Evolutionary conservation across 2,797 vertebrate genomes (phyloP), one percentile per base, ranked within the genome.

Genomic region (Pangasius macronema): DNA sequence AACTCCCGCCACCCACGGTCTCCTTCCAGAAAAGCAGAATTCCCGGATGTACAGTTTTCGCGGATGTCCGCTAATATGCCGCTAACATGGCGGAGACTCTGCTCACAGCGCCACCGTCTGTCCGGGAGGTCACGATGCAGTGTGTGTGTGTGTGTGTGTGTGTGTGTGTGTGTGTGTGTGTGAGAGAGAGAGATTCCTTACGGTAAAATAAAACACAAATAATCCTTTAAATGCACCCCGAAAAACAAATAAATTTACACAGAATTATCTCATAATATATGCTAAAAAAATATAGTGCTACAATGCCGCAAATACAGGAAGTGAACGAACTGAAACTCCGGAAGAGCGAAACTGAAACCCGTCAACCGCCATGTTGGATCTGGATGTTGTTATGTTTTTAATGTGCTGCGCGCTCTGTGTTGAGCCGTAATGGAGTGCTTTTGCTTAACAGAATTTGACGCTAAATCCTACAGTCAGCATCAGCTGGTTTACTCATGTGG

Each of bases 1-100:
- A 87, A 76, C 57, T 88, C 85, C 88, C 88, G 90, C 90, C 87
- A 88, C 57, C 30, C 67, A 30, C 79, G 53, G 33, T 24, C 0
- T 27, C 20, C 42, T 27, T 20, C 39, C 33, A 68, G 5, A 82
- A 77, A 76, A 53, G 59, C 39, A n/a, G 13, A 55, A 1, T 46
- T 53, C 76, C 86, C 88, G 90, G 90, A 89, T 84, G 75, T 76
- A n/a, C 39, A 18, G 24, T 2, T 51, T 22, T 7, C 5, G 73
- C 87, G 89, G 89, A 88, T 73, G 57, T 77, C 7, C n/a, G 27
- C 14, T 27, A 30, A 72, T 55, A 11, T 68, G 18, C 30, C 0
- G 39, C 20, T 33, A 33, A 18, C 2, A 7, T 2, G 14, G 5
- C 49, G 57, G 51, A 36, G 13, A 36, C 18, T 18, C 42, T n/a